Evolutionary conservation across 2,113 vertebrate genomes (phyloP).

Genomic region (Perccottus glenii): DNA sequence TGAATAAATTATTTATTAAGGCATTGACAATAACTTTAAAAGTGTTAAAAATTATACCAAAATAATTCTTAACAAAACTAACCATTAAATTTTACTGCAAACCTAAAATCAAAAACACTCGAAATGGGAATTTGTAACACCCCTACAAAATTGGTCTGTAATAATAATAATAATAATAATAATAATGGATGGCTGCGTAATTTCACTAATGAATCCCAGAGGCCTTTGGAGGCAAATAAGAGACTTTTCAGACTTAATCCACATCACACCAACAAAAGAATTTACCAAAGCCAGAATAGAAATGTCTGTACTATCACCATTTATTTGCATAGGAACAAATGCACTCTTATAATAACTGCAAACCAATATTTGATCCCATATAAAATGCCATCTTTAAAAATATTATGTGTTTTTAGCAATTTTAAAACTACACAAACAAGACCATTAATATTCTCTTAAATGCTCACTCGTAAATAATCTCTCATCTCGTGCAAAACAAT

Average conservation of each 20-base stretch:
- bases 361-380: too few species aligned
- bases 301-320: slow-evolving; percentile 27
- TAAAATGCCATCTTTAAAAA: too few species aligned
- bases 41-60: slow-evolving; percentile 31
- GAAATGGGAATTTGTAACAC: too few species aligned
- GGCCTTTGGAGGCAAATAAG: slow-evolving; percentile 61
- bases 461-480: neutral
- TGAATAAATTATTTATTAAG: too few species aligned
- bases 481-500: neutral
- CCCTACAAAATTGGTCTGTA: too few species aligned
- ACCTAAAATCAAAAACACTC: too few species aligned
- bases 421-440: too few species aligned
- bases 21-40: too few species aligned
- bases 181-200: slow-evolving; percentile 32
- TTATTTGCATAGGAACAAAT: slow-evolving; percentile 8
- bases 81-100: too few species aligned
- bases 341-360: slow-evolving; percentile 6
- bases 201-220: slow-evolving; percentile 43
- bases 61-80: slow-evolving; percentile 30
- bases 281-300: slow-evolving; percentile 41
- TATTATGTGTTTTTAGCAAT: too few species aligned
- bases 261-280: slow-evolving; percentile 56
- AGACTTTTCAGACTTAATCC: slow-evolving; percentile 63
- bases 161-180: too few species aligned
- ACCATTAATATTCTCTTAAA: too few species aligned